These are phyloP conservation scores for Dicycla oo DNA, from an alignment of 2,888 invertebrate genomes.

Conservation along the genomic window DNA sequence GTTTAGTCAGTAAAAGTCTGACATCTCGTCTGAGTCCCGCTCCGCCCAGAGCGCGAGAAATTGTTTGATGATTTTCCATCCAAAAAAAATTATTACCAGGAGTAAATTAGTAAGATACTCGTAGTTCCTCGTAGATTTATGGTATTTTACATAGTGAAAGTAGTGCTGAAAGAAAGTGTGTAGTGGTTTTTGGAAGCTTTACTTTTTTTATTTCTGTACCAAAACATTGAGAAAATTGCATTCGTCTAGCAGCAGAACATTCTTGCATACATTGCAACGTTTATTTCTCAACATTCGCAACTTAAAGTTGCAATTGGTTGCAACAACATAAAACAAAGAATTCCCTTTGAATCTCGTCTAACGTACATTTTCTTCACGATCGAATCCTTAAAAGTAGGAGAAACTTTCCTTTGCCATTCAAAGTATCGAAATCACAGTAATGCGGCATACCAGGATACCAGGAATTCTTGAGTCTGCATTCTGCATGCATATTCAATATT, in stretches of 20 bases:
- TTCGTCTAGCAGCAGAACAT: not conserved
- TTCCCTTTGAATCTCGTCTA: conserved; percentile 33
- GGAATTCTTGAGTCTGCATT: conserved; percentile 50
- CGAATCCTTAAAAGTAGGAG: conserved; percentile 48
- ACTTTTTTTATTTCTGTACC: not conserved
- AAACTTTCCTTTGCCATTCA: conserved; percentile 55
- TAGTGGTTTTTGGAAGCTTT: not conserved
- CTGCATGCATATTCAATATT: conserved; percentile 63
- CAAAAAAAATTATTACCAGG: not conserved
- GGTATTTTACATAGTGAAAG: not conserved
- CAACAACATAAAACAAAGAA: conserved; percentile 39
- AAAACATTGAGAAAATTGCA: not conserved
- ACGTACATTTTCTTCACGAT: conserved; percentile 44
- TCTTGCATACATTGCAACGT: not conserved
- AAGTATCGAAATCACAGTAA: conserved; percentile 52
- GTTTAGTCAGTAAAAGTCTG: no score
- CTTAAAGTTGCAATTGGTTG: conserved; percentile 22
- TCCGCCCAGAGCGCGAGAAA: no score
- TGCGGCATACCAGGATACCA: conserved; percentile 45
- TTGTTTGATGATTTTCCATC: no score
- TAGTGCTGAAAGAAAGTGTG: not conserved
- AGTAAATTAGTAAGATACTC: not conserved
- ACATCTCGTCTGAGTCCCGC: no score
- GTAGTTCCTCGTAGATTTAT: not conserved
- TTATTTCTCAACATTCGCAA: conserved; percentile 11